A percentile compares a stretch with the other conserved stretches of the same genome.
phyloP scores from a whole-genome alignment of 1,140 invertebrate species.

The Diachasmimorpha longicaudata region DNA sequence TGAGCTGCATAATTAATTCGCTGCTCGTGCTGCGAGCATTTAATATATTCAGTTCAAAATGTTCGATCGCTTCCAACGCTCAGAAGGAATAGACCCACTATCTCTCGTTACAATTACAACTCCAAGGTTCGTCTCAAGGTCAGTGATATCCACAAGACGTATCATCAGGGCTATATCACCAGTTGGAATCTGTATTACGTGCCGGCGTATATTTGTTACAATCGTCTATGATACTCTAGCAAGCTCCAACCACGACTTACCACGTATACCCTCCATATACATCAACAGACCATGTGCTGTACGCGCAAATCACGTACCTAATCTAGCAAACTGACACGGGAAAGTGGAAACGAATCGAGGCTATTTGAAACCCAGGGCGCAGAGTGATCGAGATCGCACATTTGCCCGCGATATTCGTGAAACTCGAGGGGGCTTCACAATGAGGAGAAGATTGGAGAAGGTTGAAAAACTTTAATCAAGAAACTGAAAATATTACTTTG shows the following conservation, averaged over 20 bases:
- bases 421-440: background rate
- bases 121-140: background rate
- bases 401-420: background rate
- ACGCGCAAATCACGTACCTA: conserved; percentile 40
- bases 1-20: too few relatives aligned
- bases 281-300: background rate
- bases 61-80: too few relatives aligned
- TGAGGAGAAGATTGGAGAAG: background rate
- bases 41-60: too few relatives aligned
- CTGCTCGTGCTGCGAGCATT: too few relatives aligned
- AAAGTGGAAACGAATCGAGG: conserved; percentile 39
- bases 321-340: conserved; percentile 45
- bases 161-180: background rate
- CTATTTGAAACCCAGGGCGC: conserved; percentile 18
- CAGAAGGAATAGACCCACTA: too few relatives aligned
- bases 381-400: conserved; percentile 8
- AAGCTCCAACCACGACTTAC: background rate
- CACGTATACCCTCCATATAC: background rate
- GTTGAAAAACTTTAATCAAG: conserved; percentile 1
- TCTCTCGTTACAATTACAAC: background rate
- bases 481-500: background rate
- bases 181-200: background rate
- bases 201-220: background rate
- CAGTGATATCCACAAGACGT: background rate
- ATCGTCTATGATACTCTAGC: background rate